Conservation (phyloP, 2,113 vertebrate species). For the Ginglymostoma cirratum region DNA sequence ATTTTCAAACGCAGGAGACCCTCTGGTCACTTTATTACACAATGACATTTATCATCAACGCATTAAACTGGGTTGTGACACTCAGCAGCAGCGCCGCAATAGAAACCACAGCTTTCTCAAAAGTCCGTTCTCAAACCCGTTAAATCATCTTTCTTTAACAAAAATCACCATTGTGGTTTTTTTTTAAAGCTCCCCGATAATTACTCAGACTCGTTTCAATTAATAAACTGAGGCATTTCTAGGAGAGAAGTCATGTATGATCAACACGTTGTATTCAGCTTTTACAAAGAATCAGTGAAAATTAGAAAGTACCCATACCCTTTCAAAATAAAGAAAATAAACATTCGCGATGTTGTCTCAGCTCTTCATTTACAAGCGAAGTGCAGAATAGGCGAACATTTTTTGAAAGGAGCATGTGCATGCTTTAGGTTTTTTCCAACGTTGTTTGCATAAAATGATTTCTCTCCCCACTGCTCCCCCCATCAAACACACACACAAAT, state of each 20-base stretch:
- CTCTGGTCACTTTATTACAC: neutral
- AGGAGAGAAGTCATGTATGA: neutral
- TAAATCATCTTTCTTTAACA: neutral
- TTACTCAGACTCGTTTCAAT: neutral
- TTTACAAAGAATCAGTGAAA: neutral
- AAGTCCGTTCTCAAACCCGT: neutral
- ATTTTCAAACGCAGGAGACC: neutral
- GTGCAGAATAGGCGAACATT: neutral
- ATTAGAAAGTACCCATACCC: neutral
- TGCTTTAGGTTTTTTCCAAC: neutral
- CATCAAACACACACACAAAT: neutral
- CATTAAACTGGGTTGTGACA: neutral
- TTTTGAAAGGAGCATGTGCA: neutral
- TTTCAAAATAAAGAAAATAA: neutral
- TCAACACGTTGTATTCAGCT: conserved; percentile 7
- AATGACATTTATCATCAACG: neutral
- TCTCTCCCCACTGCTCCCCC: no score
- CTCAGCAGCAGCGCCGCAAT: neutral
- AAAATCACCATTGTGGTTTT: neutral
- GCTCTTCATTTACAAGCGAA: neutral
- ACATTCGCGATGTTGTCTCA: neutral
- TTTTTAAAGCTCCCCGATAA: neutral
- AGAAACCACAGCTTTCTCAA: neutral
- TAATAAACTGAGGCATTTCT: conserved; percentile 11
- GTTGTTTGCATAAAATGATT: no score